A percentile compares a stretch with the other conserved stretches of the same genome.
Conservation (phyloP, 1,140 invertebrate species). For the Atopsyche davidsoni region DNA sequence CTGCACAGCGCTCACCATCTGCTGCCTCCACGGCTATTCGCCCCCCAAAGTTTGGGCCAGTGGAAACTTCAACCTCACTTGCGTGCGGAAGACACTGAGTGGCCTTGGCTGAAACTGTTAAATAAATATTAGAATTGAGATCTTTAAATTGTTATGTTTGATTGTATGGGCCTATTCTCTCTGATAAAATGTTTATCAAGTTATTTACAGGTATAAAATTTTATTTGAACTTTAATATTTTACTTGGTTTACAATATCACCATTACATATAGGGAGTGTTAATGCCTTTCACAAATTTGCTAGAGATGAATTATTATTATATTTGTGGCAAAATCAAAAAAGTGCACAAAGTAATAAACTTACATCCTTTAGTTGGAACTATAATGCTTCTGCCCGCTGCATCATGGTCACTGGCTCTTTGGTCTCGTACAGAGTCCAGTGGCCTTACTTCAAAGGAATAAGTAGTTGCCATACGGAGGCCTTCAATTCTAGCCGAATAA, state of each 20-base stretch:
- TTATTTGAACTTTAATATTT: constrained; percentile 4
- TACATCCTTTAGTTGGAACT: constrained; percentile 73
- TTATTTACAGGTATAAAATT: constrained; percentile 11
- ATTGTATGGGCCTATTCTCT: too few species aligned
- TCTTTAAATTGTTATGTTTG: too few species aligned
- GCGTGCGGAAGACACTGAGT: constrained; percentile 68
- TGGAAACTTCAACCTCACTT: constrained; percentile 73
- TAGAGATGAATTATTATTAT: too few species aligned
- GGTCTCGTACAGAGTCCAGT: constrained; percentile 29
- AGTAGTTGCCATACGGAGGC: constrained; percentile 68
- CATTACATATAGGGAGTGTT: too few species aligned
- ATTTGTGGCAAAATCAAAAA: too few species aligned
- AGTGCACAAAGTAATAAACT: too few species aligned
- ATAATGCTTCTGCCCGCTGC: constrained; percentile 54
- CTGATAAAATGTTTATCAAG: too few species aligned
- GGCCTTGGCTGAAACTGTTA: constrained; percentile 67
- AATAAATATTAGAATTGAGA: background rate
- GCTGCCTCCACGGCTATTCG: constrained; percentile 65
- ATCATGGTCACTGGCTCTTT: constrained; percentile 35
- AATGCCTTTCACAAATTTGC: too few species aligned
- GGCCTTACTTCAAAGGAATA: constrained; percentile 69
- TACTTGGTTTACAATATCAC: background rate
- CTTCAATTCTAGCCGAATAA: constrained; percentile 54
- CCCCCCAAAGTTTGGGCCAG: constrained; percentile 69
- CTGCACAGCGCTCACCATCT: constrained; percentile 54